Conservation (phyloP, 2,113 vertebrate species). For the Fukomys damarensis region DNA sequence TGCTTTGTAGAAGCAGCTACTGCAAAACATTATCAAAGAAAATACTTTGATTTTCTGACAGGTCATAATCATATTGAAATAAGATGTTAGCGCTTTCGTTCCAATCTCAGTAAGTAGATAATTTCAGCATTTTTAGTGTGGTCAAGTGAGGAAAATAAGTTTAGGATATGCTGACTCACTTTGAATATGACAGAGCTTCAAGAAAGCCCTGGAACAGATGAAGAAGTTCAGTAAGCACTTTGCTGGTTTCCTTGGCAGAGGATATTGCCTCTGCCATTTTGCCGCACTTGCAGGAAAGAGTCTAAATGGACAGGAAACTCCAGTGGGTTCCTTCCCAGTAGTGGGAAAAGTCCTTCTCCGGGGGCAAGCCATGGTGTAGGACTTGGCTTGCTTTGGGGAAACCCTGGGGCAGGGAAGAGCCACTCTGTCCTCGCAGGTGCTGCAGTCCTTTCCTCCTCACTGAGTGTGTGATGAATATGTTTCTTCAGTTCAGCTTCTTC, state of each 20-base stretch:
- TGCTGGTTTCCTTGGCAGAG: slow-evolving; percentile 16
- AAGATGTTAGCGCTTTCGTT: neutral
- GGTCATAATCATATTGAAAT: neutral
- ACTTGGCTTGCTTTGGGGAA: neutral
- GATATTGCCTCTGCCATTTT: neutral
- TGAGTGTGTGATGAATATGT: neutral
- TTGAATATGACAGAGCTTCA: slow-evolving; percentile 21
- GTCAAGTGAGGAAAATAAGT: slow-evolving; percentile 2
- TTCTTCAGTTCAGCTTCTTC: slow-evolving; percentile 6
- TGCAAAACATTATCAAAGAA: slow-evolving; percentile 49
- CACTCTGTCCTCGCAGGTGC: neutral
- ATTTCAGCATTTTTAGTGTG: slow-evolving; percentile 15
- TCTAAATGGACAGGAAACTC: neutral
- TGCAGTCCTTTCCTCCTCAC: neutral
- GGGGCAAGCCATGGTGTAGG: neutral
- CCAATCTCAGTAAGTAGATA: slow-evolving; percentile 11
- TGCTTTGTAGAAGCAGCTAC: neutral
- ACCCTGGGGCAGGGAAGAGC: neutral
- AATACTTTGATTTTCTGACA: slow-evolving; percentile 53
- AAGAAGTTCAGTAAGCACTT: neutral
- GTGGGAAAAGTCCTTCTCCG: neutral
- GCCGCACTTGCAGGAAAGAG: neutral
- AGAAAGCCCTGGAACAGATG: slow-evolving; percentile 2
- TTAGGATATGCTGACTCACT: slow-evolving; percentile 62
- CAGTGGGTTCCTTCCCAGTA: neutral